Evolutionary conservation across 2,113 vertebrate species (phyloP).

Genomic region (Alces alces): DNA sequence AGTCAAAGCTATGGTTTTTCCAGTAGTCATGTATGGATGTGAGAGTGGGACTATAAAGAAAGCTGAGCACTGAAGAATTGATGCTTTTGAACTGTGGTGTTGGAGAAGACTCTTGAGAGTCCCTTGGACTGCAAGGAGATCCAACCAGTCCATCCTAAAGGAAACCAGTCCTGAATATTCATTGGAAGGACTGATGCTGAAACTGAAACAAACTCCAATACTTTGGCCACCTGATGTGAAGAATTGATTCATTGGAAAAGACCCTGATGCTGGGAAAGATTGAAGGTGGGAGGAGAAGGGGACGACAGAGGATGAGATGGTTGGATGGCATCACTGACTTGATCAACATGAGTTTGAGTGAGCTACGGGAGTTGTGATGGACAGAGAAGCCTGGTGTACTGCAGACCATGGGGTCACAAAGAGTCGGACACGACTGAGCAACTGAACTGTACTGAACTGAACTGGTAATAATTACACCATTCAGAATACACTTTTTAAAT

Average conservation of each 20-base stretch:
- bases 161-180: not conserved
- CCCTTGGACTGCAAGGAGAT: not conserved
- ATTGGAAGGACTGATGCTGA: not conserved
- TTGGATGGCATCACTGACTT: not conserved
- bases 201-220: not conserved
- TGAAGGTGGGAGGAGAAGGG: not conserved
- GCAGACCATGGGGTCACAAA: not conserved
- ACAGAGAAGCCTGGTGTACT: not conserved
- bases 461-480: not conserved
- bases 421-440: accelerated
- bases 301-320: accelerated
- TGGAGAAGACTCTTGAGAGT: not conserved
- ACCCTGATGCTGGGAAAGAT: not conserved
- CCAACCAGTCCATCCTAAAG: not conserved
- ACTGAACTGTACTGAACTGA: not conserved
- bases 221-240: not conserved
- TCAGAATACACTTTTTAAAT: not conserved
- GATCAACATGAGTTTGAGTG: not conserved
- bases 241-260: not conserved
- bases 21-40: not conserved
- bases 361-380: not conserved
- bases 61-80: not conserved
- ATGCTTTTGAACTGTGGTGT: not conserved
- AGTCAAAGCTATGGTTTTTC: not conserved
- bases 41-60: not conserved